A percentile compares a stretch with the other conserved stretches of the same genome.
Evolutionary conservation across 2,113 vertebrate genomes (phyloP).

Genomic region (Melanerpes aurifrons): DNA sequence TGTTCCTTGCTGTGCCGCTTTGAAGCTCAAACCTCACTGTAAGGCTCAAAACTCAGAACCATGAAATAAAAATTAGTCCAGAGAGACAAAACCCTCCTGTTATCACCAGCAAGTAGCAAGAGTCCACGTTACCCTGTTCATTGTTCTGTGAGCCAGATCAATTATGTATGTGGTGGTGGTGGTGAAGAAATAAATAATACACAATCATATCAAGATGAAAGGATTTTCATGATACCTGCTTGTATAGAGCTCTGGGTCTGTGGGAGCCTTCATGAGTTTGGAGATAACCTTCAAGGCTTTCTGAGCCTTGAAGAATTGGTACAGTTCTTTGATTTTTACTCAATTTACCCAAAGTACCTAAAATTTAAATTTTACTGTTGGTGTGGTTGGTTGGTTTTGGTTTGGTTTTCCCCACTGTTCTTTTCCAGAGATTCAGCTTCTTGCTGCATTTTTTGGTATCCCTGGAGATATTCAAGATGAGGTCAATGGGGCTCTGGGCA

Average conservation of each 20-base stretch:
- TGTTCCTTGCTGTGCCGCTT: background rate
- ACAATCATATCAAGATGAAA: background rate
- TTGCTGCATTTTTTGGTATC: background rate
- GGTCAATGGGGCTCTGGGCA: no score
- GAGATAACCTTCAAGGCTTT: background rate
- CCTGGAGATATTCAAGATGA: background rate
- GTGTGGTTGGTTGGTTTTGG: no score
- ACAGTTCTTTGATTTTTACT: background rate
- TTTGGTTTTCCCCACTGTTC: background rate
- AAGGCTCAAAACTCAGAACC: background rate
- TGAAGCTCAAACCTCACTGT: conserved; percentile 13
- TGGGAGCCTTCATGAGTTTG: background rate
- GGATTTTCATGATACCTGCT: background rate
- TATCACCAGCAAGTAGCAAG: background rate
- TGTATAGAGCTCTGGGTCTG: background rate
- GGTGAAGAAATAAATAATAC: background rate
- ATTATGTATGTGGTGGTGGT: background rate
- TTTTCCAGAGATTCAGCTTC: background rate
- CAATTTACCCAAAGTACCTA: background rate
- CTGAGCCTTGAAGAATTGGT: background rate
- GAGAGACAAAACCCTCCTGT: background rate
- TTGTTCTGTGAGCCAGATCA: background rate
- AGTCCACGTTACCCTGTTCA: background rate
- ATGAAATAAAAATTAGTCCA: conserved; percentile 27
- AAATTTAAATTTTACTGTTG: background rate